These are phyloP conservation scores for Pachypanchax playfairii DNA, from an alignment of 2,113 vertebrate species.

Conservation along the genomic window DNA sequence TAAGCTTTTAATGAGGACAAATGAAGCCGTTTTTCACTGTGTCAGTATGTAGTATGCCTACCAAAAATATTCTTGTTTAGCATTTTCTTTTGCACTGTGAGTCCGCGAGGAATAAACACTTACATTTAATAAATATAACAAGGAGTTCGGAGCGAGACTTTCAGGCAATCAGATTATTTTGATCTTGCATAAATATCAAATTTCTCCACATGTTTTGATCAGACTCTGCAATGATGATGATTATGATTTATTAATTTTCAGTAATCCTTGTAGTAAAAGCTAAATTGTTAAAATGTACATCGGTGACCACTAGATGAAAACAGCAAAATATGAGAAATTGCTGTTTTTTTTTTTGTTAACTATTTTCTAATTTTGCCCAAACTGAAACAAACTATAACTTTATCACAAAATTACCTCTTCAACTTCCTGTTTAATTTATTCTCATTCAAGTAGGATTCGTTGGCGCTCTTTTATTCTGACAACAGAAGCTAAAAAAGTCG, in stretches of 20 bases:
- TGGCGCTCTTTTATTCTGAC: constrained; percentile 33
- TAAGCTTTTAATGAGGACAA: constrained; percentile 88
- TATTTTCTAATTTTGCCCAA: too few species aligned
- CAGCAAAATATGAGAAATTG: background rate
- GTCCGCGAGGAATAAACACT: constrained; percentile 77
- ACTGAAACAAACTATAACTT: constrained; percentile 22
- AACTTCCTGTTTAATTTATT: constrained; percentile 47
- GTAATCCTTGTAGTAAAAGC: constrained; percentile 26
- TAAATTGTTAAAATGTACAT: constrained; percentile 18
- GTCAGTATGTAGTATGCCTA: constrained; percentile 82
- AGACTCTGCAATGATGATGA: constrained; percentile 32
- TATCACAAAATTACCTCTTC: constrained; percentile 36
- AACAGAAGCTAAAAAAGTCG: constrained; percentile 30
- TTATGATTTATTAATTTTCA: constrained; percentile 56
- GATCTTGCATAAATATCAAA: constrained; percentile 59
- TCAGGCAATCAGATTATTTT: constrained; percentile 60
- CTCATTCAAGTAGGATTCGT: constrained; percentile 40
- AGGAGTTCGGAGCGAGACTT: constrained; percentile 61
- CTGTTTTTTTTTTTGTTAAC: constrained; percentile 21
- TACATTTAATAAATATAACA: constrained; percentile 75
- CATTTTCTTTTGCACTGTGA: constrained; percentile 62
- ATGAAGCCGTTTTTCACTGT: constrained; percentile 81
- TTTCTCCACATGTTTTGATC: constrained; percentile 60
- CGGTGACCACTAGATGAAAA: constrained; percentile 16
- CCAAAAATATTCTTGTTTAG: constrained; percentile 81